A percentile compares a stretch with the other conserved stretches of the same genome.
These are phyloP conservation scores for Heliconius ismenius DNA, from an alignment of 2,888 invertebrate genomes.

Conservation along the genomic window DNA sequence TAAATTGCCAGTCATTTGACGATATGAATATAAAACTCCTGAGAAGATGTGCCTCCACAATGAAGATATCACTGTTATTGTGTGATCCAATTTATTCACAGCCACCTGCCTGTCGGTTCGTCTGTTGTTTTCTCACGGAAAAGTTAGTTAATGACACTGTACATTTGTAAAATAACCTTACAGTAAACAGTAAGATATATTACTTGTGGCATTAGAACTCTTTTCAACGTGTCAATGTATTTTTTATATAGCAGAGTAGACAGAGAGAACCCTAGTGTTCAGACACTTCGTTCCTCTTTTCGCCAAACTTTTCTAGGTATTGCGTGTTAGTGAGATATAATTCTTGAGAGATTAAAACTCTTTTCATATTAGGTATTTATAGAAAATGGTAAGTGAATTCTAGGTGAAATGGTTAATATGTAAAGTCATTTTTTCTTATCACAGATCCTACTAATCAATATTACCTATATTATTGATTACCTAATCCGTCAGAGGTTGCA, in stretches of 20 bases:
- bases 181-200: conserved; percentile 13
- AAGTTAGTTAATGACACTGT: conserved; percentile 31
- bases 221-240: not conserved
- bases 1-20: conserved; percentile 39
- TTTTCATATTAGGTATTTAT: no score
- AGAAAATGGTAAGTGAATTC: no score
- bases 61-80: conserved; percentile 44
- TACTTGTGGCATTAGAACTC: not conserved
- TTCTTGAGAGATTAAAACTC: no score
- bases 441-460: not conserved
- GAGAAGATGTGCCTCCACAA: conserved; percentile 40
- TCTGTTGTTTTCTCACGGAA: conserved; percentile 35
- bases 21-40: conserved; percentile 44
- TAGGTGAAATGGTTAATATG: no score
- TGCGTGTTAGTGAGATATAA: no score
- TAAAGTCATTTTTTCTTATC: not conserved
- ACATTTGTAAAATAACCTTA: conserved; percentile 30
- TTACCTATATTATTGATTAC: conserved; percentile 48
- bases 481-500: conserved; percentile 53
- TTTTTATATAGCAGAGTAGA: no score
- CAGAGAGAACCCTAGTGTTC: no score
- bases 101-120: conserved; percentile 32
- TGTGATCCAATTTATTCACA: conserved; percentile 58
- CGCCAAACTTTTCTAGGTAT: no score
- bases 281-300: no score